Evolutionary conservation across 2,797 vertebrate genomes (phyloP).

Genomic region (Anas bernieri): DNA sequence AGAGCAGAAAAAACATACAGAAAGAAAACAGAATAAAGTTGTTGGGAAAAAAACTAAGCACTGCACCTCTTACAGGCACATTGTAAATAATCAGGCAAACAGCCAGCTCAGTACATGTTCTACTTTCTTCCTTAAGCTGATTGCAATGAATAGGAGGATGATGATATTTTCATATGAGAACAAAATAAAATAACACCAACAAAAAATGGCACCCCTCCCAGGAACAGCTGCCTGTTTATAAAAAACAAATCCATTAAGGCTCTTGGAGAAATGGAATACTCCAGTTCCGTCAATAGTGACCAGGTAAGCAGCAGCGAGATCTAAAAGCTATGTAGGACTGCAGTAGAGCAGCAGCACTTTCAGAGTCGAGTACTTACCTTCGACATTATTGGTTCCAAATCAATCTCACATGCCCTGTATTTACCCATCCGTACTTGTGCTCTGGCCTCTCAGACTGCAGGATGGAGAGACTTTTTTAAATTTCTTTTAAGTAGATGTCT

Average conservation of each 20-base stretch:
- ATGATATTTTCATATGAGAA: neutral
- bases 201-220: neutral
- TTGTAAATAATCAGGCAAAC: neutral
- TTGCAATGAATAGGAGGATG: neutral
- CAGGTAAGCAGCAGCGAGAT: neutral
- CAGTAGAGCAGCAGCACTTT: neutral
- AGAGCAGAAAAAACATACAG: neutral
- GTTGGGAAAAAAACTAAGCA: neutral
- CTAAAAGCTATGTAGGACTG: slow-evolving; percentile 15
- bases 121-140: neutral
- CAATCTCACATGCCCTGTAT: slow-evolving; percentile 40
- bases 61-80: neutral
- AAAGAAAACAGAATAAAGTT: neutral
- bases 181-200: slow-evolving; percentile 11
- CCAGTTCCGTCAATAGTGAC: neutral
- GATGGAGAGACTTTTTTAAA: neutral
- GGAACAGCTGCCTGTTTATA: slow-evolving; percentile 33
- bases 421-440: slow-evolving; percentile 17
- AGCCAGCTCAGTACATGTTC: neutral
- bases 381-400: slow-evolving; percentile 36
- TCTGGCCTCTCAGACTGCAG: slow-evolving; percentile 26
- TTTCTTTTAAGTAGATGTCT: slow-evolving; percentile 50
- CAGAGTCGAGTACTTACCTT: neutral
- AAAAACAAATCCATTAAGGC: slow-evolving; percentile 34
- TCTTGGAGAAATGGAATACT: slow-evolving; percentile 33